A percentile compares a stretch with the other conserved stretches of the same genome.
These are phyloP conservation scores for Scaptomyza parva DNA, from an alignment of 2,888 invertebrate species.

Conservation along the genomic window DNA sequence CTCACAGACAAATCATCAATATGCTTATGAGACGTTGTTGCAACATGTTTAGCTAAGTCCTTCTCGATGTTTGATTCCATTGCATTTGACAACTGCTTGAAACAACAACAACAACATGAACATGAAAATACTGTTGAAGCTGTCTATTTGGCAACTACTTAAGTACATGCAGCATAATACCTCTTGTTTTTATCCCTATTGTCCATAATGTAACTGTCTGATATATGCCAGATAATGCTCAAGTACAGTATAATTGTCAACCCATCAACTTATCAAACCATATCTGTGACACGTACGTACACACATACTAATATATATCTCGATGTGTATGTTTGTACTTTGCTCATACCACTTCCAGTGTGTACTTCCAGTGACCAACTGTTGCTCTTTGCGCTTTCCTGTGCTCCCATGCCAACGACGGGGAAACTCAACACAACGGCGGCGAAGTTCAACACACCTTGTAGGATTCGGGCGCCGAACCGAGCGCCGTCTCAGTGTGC, in stretches of 20 bases:
- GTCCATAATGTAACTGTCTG: neutral
- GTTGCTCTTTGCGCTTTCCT: conserved; percentile 41
- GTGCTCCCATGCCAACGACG: neutral
- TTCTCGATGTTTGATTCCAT: neutral
- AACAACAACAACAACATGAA: too few species aligned
- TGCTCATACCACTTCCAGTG: conserved; percentile 49
- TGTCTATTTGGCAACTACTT: neutral
- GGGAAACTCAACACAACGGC: conserved; percentile 33
- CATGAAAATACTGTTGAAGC: neutral
- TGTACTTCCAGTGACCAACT: conserved; percentile 55
- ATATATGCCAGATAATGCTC: conserved; percentile 1
- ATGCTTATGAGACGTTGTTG: neutral
- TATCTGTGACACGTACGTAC: neutral
- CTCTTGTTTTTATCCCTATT: neutral
- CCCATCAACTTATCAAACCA: neutral
- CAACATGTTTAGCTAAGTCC: neutral
- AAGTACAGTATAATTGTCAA: conserved; percentile 10
- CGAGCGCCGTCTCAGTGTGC: conserved; percentile 10
- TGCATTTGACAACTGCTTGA: conserved; percentile 5
- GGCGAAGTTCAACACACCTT: conserved; percentile 23
- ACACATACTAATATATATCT: too few species aligned
- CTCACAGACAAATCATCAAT: neutral
- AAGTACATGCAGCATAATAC: neutral
- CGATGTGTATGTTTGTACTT: too few species aligned
- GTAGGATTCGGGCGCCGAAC: conserved; percentile 11